These are phyloP conservation scores for Aptenodytes forsteri DNA, from an alignment of 2,113 vertebrate genomes.

Conservation along the genomic window DNA sequence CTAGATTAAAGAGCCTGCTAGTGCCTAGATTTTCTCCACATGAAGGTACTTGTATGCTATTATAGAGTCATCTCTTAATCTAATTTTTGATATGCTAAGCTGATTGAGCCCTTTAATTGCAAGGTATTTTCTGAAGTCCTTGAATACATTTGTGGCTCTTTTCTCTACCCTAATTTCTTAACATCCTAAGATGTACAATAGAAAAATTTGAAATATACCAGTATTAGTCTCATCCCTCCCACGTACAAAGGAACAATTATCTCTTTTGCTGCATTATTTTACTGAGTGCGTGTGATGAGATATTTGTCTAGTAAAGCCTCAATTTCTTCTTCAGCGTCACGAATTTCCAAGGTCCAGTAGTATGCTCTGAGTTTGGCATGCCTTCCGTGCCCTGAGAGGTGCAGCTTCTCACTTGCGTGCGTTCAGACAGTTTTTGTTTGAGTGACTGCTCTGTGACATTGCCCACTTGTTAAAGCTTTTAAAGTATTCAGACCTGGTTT, in stretches of 20 bases:
- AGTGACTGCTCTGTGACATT: not conserved
- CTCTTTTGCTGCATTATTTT: not conserved
- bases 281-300: not conserved
- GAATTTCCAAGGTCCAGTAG: not conserved
- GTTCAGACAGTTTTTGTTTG: not conserved
- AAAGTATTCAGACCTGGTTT: not conserved
- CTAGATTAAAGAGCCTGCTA: not conserved
- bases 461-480: not conserved
- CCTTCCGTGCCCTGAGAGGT: not conserved
- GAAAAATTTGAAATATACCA: not conserved
- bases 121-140: not conserved
- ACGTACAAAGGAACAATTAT: not conserved
- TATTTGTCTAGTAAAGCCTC: not conserved
- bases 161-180: not conserved
- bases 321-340: not conserved
- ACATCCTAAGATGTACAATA: not conserved
- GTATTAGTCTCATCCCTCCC: not conserved
- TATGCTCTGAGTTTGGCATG: not conserved
- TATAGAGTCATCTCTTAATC: not conserved
- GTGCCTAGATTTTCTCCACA: not conserved
- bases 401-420: not conserved
- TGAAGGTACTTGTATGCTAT: not conserved
- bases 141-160: not conserved
- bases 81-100: not conserved
- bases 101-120: not conserved